These are phyloP conservation scores for Siniperca obscura DNA, from an alignment of 2,797 vertebrate species.

Conservation along the genomic window DNA sequence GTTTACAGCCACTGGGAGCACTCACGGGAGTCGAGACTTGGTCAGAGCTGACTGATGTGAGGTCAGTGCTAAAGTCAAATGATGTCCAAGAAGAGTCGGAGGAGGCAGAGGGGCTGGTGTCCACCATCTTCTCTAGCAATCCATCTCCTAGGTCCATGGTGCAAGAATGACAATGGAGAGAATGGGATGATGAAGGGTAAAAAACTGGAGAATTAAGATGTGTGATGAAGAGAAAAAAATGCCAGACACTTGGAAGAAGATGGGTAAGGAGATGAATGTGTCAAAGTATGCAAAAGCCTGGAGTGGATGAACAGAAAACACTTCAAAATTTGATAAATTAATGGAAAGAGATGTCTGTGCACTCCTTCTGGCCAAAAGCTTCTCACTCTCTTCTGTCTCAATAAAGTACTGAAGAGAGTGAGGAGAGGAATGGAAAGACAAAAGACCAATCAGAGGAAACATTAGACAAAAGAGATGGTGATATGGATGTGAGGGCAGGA, in stretches of 20 bases:
- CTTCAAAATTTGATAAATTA: constrained; percentile 3
- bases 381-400: constrained; percentile 23
- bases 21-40: constrained; percentile 52
- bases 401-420: constrained; percentile 17
- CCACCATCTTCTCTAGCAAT: constrained; percentile 44
- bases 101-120: constrained; percentile 61
- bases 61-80: constrained; percentile 72
- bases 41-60: constrained; percentile 75
- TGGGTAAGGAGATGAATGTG: constrained; percentile 10
- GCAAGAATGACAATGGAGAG: constrained; percentile 13
- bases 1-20: constrained; percentile 1
- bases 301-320: constrained; percentile 22
- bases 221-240: background rate
- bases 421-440: constrained; percentile 9
- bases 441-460: constrained; percentile 44
- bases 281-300: constrained; percentile 19
- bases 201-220: constrained; percentile 18
- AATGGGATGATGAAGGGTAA: background rate
- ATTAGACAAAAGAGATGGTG: constrained; percentile 32
- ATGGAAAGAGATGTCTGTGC: background rate
- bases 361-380: constrained; percentile 8
- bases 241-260: background rate
- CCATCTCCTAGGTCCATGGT: constrained; percentile 53
- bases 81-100: constrained; percentile 73
- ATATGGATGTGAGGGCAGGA: constrained; percentile 32